These are phyloP conservation scores for Drosophila pachea DNA, from an alignment of 1,140 invertebrate species.

Conservation along the genomic window DNA sequence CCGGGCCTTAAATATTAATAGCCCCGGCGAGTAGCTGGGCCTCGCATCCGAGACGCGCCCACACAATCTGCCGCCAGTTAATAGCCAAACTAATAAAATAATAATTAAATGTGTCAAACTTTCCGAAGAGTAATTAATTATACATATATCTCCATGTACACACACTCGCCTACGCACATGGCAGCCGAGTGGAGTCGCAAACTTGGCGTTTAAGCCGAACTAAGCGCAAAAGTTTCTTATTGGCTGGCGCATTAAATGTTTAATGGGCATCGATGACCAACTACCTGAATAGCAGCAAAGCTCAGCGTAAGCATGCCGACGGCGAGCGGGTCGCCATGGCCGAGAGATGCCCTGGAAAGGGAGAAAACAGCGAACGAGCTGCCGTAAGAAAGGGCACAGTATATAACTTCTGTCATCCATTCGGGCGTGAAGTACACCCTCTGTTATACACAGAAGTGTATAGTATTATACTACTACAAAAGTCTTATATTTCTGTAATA, in stretches of 20 bases:
- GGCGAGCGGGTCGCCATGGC: neutral
- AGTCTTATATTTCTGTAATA: no score
- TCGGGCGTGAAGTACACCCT: no score
- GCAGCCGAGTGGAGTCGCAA: constrained; percentile 17
- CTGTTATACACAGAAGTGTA: no score
- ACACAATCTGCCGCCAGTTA: constrained; percentile 36
- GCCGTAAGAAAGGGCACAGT: no score
- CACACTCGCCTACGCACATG: constrained; percentile 22
- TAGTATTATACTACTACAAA: no score
- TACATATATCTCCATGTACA: constrained; percentile 51
- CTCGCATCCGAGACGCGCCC: constrained; percentile 28
- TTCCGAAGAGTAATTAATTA: constrained; percentile 71
- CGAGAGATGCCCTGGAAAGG: constrained; percentile 2
- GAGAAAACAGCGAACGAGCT: no score
- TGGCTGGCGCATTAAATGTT: constrained; percentile 54
- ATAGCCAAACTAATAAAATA: constrained; percentile 67
- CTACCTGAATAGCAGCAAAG: constrained; percentile 43
- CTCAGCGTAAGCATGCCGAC: constrained; percentile 3
- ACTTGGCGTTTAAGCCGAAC: constrained; percentile 20
- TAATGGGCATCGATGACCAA: constrained; percentile 52
- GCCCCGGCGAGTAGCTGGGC: neutral
- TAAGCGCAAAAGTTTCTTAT: constrained; percentile 53
- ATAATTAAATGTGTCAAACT: constrained; percentile 76
- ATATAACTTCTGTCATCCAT: no score
- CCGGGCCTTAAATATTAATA: constrained; percentile 29